phyloP scores from a whole-genome alignment of 2,797 vertebrate species.

The Enteromius afrohamiltoni region DNA sequence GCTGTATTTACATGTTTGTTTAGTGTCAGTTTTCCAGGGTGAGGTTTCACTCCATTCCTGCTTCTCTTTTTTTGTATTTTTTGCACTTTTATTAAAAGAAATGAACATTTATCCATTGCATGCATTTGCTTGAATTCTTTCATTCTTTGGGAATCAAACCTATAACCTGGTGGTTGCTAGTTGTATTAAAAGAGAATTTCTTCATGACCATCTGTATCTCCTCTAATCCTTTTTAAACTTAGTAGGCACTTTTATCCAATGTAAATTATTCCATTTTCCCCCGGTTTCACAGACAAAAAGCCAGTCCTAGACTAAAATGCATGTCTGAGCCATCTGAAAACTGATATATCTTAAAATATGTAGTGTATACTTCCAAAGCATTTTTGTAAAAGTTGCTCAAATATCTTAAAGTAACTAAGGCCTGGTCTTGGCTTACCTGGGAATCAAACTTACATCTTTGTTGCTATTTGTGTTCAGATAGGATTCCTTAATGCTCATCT shows the following conservation, averaged over 20 bases:
- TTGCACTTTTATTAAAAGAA: background rate
- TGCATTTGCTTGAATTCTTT: background rate
- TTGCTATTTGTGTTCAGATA: slow-evolving; percentile 48
- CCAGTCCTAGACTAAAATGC: no score
- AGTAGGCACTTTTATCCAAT: background rate
- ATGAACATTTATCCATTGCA: background rate
- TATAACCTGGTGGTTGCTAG: background rate
- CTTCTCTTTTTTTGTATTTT: background rate
- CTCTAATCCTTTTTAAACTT: background rate
- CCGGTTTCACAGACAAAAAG: no score
- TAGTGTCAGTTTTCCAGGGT: slow-evolving; percentile 71
- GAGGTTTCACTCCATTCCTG: slow-evolving; percentile 47
- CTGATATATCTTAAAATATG: no score
- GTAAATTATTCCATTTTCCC: no score
- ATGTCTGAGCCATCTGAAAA: no score
- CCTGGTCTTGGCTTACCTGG: no score
- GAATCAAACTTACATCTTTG: background rate
- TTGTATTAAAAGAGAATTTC: slow-evolving; percentile 58
- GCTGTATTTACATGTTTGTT: slow-evolving; percentile 73
- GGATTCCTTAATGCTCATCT: slow-evolving; percentile 49
- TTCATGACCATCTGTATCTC: background rate
- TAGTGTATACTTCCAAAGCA: no score
- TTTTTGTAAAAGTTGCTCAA: no score
- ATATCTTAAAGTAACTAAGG: no score
- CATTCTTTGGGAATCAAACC: background rate